phyloP scores from a whole-genome alignment of 2,797 vertebrate genomes.

The Nothura maculosa region DNA sequence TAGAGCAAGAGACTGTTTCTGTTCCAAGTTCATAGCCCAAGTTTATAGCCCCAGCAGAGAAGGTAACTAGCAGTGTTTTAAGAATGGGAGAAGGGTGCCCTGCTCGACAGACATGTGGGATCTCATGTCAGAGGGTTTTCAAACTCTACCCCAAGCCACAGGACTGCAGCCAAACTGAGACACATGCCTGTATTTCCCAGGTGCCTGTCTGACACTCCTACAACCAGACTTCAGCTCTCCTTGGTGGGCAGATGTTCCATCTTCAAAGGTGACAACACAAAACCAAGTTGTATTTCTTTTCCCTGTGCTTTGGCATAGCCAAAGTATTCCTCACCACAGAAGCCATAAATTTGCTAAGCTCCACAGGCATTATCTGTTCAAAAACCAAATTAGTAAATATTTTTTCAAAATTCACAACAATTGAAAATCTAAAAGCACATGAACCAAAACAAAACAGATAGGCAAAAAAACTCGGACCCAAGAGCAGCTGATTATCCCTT shows the following conservation, averaged over 20 bases:
- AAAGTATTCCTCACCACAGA: not conserved
- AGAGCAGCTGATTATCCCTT: not conserved
- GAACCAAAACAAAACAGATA: not conserved
- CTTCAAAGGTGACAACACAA: not conserved
- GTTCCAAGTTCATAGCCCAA: not conserved
- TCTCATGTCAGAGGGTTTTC: not conserved
- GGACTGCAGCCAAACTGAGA: not conserved
- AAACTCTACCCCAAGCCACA: not conserved
- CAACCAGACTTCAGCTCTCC: not conserved
- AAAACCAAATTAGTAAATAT: not conserved
- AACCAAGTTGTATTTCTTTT: not conserved
- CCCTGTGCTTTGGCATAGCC: not conserved
- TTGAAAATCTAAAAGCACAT: not conserved
- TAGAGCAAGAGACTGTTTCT: not conserved
- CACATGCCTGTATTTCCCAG: not conserved
- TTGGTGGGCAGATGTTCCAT: not conserved
- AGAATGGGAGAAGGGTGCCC: not conserved
- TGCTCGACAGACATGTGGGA: not conserved
- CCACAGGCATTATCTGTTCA: not conserved
- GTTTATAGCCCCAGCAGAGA: not conserved
- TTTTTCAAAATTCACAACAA: not conserved
- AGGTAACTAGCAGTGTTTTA: not conserved
- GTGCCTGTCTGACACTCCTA: not conserved
- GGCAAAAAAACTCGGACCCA: not conserved
- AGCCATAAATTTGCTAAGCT: not conserved